A percentile compares a stretch with the other conserved stretches of the same genome.
These are phyloP conservation scores for Galaxea fascicularis DNA, from an alignment of 92 coral and sea anemone species.

Conservation along the genomic window DNA sequence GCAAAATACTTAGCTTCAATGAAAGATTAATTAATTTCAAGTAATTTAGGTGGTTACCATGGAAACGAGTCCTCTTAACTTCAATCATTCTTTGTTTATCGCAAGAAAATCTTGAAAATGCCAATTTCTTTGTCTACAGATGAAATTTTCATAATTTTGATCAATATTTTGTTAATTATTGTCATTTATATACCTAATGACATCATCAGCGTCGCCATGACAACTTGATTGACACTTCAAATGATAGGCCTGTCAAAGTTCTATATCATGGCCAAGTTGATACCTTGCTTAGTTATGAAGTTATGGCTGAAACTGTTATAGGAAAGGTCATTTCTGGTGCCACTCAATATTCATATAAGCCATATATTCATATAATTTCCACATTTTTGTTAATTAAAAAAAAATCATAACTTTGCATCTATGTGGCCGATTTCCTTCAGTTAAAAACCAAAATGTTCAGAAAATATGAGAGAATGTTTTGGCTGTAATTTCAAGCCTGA, in stretches of 20 bases:
- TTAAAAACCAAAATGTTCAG: too few relatives aligned
- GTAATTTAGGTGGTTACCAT: conserved; percentile 15
- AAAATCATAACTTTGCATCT: conserved; percentile 29
- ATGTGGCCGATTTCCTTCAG: conserved; percentile 46
- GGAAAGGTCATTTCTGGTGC: conserved; percentile 35
- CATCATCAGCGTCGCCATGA: conserved; percentile 42
- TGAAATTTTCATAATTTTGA: too few relatives aligned
- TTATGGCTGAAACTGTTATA: conserved; percentile 32
- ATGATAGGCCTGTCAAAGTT: conserved; percentile 39
- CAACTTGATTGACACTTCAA: conserved; percentile 29
- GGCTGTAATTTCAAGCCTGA: too few relatives aligned
- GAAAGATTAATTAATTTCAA: conserved; percentile 5
- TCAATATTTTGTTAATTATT: too few relatives aligned
- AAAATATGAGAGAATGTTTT: too few relatives aligned
- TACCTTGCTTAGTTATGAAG: conserved; percentile 44
- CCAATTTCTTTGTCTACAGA: too few relatives aligned
- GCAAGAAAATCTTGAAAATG: conserved; percentile 4
- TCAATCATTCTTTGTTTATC: background rate
- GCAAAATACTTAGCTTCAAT: background rate
- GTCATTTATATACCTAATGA: too few relatives aligned
- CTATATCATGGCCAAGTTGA: conserved; percentile 32
- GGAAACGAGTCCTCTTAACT: conserved; percentile 3
- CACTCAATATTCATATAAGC: too few relatives aligned
- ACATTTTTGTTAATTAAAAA: conserved; percentile 24
- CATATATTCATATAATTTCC: conserved; percentile 22